phyloP scores from a whole-genome alignment of 2,113 vertebrate genomes.

The Candoia aspera region DNA sequence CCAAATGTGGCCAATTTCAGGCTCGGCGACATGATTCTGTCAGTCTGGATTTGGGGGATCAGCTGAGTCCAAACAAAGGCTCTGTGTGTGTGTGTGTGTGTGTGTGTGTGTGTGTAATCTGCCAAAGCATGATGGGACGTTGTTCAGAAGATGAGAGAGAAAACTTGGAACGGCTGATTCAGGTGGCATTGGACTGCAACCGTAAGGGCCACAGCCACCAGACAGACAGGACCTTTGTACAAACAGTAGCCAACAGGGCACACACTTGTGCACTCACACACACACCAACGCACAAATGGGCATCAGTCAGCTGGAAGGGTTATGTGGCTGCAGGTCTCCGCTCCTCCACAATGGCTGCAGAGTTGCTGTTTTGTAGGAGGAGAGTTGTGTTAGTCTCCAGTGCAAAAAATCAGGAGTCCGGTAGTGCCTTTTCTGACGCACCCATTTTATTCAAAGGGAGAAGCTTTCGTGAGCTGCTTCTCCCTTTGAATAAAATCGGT shows the following conservation, averaged over 20 bases:
- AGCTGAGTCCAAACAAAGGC: not conserved
- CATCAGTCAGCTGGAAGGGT: not conserved
- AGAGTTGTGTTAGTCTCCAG: not conserved
- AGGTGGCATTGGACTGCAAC: too few relatives aligned
- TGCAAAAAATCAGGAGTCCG: not conserved
- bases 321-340: not conserved
- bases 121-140: not conserved
- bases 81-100: not conserved
- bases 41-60: not conserved
- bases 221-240: not conserved
- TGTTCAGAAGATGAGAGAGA: too few relatives aligned
- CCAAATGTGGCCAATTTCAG: not conserved
- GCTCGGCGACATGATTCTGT: slow-evolving; percentile 9
- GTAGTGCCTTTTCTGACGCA: not conserved
- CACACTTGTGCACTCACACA: not conserved
- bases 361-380: not conserved
- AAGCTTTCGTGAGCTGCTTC: not conserved
- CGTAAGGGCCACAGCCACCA: accelerated
- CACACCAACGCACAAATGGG: not conserved
- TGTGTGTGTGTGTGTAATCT: not conserved
- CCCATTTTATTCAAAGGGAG: not conserved
- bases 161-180: not conserved
- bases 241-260: too few relatives aligned
- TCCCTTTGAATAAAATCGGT: not conserved
- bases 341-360: not conserved